Evolutionary conservation across 2,113 vertebrate genomes (phyloP).

Genomic region (Rhea americana): DNA sequence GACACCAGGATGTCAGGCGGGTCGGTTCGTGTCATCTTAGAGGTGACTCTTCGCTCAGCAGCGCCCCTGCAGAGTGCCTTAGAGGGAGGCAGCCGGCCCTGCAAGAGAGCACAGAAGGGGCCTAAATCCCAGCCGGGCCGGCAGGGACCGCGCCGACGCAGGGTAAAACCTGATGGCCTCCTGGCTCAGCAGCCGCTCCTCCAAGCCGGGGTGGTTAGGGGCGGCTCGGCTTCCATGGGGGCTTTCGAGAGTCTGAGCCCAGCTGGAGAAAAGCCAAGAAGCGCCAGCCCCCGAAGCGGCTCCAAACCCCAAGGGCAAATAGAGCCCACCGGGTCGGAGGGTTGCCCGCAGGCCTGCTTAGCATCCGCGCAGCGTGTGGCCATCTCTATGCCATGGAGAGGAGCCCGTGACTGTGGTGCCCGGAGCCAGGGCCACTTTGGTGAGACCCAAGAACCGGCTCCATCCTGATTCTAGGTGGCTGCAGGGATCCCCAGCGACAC

Average conservation of each 20-base stretch:
- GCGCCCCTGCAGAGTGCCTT: slow-evolving; percentile 80
- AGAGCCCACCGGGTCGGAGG: rapidly evolving
- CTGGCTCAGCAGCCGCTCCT: not conserved
- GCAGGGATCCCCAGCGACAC: not conserved
- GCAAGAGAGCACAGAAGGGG: slow-evolving; percentile 4
- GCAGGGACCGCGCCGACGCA: rapidly evolving
- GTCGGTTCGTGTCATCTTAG: slow-evolving; percentile 98
- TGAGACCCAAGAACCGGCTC: not conserved
- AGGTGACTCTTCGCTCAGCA: slow-evolving; percentile 69
- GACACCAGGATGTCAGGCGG: slow-evolving; percentile 95
- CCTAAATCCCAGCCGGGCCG: not conserved
- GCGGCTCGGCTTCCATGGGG: not conserved
- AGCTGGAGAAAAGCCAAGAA: not conserved
- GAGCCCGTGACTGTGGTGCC: not conserved
- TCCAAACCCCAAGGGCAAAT: not conserved
- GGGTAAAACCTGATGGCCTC: not conserved
- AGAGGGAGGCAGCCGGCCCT: slow-evolving; percentile 54
- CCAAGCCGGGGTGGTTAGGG: not conserved
- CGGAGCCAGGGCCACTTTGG: not conserved
- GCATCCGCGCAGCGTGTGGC: not conserved
- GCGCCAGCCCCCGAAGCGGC: not conserved
- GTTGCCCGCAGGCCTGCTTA: rapidly evolving
- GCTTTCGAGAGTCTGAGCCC: not conserved
- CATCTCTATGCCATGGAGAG: not conserved
- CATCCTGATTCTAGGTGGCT: not conserved